A percentile compares a stretch with the other conserved stretches of the same genome.
Conservation (phyloP, 2,888 invertebrate species). For the Cryptocheilus praepositus region DNA sequence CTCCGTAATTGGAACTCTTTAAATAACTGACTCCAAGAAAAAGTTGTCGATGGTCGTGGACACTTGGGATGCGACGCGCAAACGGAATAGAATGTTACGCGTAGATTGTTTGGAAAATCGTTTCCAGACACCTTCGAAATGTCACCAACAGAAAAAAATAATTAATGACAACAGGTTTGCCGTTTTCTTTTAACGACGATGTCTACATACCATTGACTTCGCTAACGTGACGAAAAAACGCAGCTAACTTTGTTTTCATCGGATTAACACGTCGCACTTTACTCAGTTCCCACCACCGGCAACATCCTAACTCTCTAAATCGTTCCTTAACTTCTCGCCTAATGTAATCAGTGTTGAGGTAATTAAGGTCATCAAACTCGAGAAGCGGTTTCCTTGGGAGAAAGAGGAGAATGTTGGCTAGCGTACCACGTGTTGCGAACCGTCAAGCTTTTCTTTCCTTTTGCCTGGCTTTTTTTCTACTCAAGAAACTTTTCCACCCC, state of each 20-base stretch:
- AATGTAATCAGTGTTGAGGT: conserved; percentile 65
- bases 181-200: too few relatives aligned
- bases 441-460: conserved; percentile 24
- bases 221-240: conserved; percentile 21
- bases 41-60: too few relatives aligned
- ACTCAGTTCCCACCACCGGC: conserved; percentile 39
- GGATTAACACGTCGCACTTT: conserved; percentile 35
- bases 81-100: too few relatives aligned
- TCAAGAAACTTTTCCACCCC: not conserved
- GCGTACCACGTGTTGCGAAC: conserved; percentile 58
- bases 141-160: too few relatives aligned
- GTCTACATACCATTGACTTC: not conserved
- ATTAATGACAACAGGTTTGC: too few relatives aligned
- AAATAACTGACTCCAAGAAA: too few relatives aligned
- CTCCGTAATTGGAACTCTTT: not conserved
- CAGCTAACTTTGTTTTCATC: conserved; percentile 29
- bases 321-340: conserved; percentile 65
- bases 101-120: too few relatives aligned
- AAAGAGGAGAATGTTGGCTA: conserved; percentile 29
- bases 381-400: conserved; percentile 56
- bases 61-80: too few relatives aligned
- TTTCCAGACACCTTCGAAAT: too few relatives aligned
- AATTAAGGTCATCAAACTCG: conserved; percentile 66
- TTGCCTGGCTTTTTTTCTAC: not conserved
- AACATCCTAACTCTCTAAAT: conserved; percentile 59